Percentiles rank a stretch among this genome's conserved stretches.
phyloP scores from a whole-genome alignment of 2,888 invertebrate genomes.

The Lordiphosa andalusiaca region DNA sequence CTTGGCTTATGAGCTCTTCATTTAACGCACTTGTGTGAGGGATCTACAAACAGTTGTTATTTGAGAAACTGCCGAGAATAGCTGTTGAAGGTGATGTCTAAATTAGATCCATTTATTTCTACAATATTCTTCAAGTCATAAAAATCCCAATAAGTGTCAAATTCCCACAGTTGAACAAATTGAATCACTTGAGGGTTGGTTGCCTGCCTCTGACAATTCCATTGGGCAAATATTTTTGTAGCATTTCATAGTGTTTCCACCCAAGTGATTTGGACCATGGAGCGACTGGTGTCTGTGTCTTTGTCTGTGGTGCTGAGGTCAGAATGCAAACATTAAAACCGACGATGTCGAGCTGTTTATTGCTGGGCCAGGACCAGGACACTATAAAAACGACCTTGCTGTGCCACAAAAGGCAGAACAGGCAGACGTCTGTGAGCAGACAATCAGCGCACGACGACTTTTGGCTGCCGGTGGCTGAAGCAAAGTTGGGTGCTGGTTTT shows the following conservation, averaged over 20 bases:
- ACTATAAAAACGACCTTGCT: constrained; percentile 73
- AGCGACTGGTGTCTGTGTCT: constrained; percentile 21
- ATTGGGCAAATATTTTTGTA: constrained; percentile 77
- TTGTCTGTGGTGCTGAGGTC: constrained; percentile 52
- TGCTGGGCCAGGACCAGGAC: constrained; percentile 38
- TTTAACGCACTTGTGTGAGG: too few species aligned
- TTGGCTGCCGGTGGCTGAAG: constrained; percentile 46
- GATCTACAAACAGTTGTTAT: too few species aligned
- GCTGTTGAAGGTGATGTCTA: too few species aligned
- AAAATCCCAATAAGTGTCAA: neutral
- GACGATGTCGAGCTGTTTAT: constrained; percentile 26
- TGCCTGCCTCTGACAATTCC: constrained; percentile 46
- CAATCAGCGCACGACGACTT: constrained; percentile 59
- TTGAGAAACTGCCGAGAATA: too few species aligned
- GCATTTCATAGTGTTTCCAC: constrained; percentile 69
- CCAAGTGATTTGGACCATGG: constrained; percentile 61
- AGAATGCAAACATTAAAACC: constrained; percentile 55
- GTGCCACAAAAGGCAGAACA: constrained; percentile 60
- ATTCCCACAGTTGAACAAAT: constrained; percentile 21
- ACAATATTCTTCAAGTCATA: too few species aligned
- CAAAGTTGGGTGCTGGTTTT: neutral
- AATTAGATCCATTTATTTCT: too few species aligned
- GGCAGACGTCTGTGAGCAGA: constrained; percentile 35
- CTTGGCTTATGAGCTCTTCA: too few species aligned
- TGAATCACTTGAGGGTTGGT: constrained; percentile 26